phyloP scores from a whole-genome alignment of 2,113 vertebrate genomes.

The Echinops telfairi region DNA sequence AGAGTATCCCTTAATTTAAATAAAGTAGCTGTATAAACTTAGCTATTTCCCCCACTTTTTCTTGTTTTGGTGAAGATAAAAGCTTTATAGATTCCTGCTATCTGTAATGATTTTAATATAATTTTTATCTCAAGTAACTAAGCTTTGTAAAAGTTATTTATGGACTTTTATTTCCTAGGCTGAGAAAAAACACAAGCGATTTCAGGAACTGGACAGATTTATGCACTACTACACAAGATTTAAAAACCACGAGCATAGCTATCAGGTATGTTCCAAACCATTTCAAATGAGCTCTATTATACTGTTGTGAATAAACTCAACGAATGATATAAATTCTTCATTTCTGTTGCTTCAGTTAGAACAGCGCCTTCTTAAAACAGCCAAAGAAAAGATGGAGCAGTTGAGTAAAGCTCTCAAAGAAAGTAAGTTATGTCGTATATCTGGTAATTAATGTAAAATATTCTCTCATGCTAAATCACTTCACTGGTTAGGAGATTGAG shows the following conservation, averaged over 20 bases:
- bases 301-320: constrained; percentile 65
- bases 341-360: constrained; percentile 92
- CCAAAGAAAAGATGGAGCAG: constrained; percentile 99
- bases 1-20: constrained; percentile 57
- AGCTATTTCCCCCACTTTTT: neutral
- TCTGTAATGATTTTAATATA: constrained; percentile 56
- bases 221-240: constrained; percentile 99
- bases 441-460: constrained; percentile 47
- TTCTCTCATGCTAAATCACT: constrained; percentile 8
- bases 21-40: constrained; percentile 35
- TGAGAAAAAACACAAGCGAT: constrained; percentile 98
- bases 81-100: neutral
- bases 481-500: neutral
- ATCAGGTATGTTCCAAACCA: constrained; percentile 90
- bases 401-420: constrained; percentile 96
- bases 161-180: constrained; percentile 89
- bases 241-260: constrained; percentile 99
- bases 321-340: constrained; percentile 57
- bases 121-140: constrained; percentile 52
- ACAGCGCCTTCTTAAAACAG: constrained; percentile 98
- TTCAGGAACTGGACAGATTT: constrained; percentile 99
- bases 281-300: constrained; percentile 69
- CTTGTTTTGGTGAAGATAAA: constrained; percentile 43
- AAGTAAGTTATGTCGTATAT: constrained; percentile 89
- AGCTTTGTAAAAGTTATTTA: constrained; percentile 63